Evolutionary conservation across 2,113 vertebrate genomes (phyloP), one percentile per base, ranked within the genome.

Genomic region (Mesembrinibis cayennensis): DNA sequence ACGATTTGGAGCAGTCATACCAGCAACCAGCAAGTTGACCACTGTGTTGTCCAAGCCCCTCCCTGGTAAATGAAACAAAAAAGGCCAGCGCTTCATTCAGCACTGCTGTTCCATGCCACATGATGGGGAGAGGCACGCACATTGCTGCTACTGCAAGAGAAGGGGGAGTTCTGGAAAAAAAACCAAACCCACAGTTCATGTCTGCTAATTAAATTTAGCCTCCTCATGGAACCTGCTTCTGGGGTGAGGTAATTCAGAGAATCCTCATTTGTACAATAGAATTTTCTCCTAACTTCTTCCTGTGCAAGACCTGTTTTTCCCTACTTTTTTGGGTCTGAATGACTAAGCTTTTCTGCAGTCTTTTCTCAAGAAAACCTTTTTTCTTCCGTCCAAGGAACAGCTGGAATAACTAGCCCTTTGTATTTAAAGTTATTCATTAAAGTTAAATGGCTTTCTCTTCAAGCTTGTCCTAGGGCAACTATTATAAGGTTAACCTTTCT

Each of bases 391-490:
- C 70, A 85, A 82, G 34, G 82, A 96, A 82, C 30, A 32, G 56
- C 9, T 86, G 70, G 84, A 87, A 85, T 93, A 93, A 93, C 70
- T 69, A 95, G 66, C 34, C 50, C 50, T 92, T 93, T 94, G 81
- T 94, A 95, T 90, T 95, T 95, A 77, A 89, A 94, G 87, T 92
- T 97, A 97, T 87, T 95, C 93, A 96, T 97, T 96, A 94, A 82
- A 95, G 83, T 91, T 84, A 96, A 95, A 95, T 69, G 89, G 77
- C 66, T 95, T 95, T 95, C 83, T 91, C 81, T 85, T 91, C 87
- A 91, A 87, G 53, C 56, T 88, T 95, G 62, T 91, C 95, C 95
- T 94, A 89, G 49, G 91, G 94, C 93, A 95, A 94, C 82, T 88
- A 59, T 94, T 97, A 55, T 32, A 92, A 87, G 66, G 82, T 85